A percentile compares a stretch with the other conserved stretches of the same genome.
Evolutionary conservation across 2,888 invertebrate genomes (phyloP).

Genomic region (Dorcus hopei): DNA sequence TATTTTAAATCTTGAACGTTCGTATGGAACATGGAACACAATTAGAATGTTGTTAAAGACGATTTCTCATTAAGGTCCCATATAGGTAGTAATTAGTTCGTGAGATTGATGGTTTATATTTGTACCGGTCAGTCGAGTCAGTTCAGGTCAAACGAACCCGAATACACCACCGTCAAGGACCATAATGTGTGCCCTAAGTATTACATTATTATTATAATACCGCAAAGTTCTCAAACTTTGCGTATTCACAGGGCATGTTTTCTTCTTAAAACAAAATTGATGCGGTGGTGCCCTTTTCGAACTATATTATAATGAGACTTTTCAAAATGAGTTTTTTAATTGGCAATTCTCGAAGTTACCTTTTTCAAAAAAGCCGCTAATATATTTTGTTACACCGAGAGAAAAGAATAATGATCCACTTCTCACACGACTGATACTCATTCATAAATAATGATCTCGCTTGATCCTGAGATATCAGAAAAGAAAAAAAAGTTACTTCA

Average conservation of each 20-base stretch:
- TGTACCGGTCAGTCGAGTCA: conserved; percentile 11
- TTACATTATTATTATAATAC: too few species aligned
- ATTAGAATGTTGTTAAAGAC: too few species aligned
- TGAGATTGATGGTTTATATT: conserved; percentile 14
- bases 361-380: not conserved
- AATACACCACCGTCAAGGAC: not conserved
- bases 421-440: not conserved
- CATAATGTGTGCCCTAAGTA: too few species aligned
- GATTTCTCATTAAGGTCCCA: conserved; percentile 5
- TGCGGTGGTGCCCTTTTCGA: not conserved
- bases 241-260: too few species aligned
- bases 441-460: conserved; percentile 1
- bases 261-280: too few species aligned
- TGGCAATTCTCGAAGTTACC: not conserved
- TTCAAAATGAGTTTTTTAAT: not conserved
- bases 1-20: not conserved
- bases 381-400: not conserved
- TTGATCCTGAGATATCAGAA: not conserved
- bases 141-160: conserved; percentile 6
- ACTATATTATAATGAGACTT: not conserved
- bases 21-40: not conserved
- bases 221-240: too few species aligned
- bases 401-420: not conserved
- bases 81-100: conserved; percentile 7
- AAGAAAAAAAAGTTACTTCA: too few species aligned